Conservation (phyloP, 2,888 invertebrate species). For the Hermaeophaga mercurialis region DNA sequence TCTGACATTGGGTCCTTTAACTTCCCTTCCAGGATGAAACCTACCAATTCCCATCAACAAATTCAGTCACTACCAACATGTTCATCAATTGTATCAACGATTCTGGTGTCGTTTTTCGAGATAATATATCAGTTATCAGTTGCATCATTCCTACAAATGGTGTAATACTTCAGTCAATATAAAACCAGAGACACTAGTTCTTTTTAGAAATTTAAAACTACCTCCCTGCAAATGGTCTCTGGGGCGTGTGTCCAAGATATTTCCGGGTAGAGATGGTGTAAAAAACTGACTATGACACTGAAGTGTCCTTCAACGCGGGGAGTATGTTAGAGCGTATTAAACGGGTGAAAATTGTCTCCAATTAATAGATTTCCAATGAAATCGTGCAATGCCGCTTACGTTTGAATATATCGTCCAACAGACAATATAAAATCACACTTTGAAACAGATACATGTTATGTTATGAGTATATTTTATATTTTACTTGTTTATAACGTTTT, state of each 20-base stretch:
- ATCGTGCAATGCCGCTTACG: too few species aligned
- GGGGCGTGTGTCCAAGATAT: not conserved
- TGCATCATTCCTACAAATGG: constrained; percentile 12
- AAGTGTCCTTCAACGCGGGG: too few species aligned
- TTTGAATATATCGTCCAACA: too few species aligned
- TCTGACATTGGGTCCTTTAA: not conserved
- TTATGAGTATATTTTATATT: too few species aligned
- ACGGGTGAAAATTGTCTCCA: too few species aligned
- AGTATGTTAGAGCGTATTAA: too few species aligned
- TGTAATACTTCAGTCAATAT: not conserved
- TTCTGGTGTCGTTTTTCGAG: too few species aligned
- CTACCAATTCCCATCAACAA: not conserved
- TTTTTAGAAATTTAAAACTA: not conserved
- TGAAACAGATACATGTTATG: too few species aligned
- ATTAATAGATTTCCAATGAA: too few species aligned
- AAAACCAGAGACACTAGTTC: not conserved
- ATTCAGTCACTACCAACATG: not conserved
- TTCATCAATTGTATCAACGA: not conserved
- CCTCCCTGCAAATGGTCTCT: constrained; percentile 1
- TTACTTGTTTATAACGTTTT: too few species aligned
- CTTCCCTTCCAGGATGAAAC: not conserved
- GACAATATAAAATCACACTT: too few species aligned
- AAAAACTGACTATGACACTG: too few species aligned
- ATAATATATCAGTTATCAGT: not conserved
- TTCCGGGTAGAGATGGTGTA: constrained; percentile 4